A percentile compares a stretch with the other conserved stretches of the same genome.
phyloP scores from a whole-genome alignment of 2,888 invertebrate genomes.

The Stratiomys singularior region DNA sequence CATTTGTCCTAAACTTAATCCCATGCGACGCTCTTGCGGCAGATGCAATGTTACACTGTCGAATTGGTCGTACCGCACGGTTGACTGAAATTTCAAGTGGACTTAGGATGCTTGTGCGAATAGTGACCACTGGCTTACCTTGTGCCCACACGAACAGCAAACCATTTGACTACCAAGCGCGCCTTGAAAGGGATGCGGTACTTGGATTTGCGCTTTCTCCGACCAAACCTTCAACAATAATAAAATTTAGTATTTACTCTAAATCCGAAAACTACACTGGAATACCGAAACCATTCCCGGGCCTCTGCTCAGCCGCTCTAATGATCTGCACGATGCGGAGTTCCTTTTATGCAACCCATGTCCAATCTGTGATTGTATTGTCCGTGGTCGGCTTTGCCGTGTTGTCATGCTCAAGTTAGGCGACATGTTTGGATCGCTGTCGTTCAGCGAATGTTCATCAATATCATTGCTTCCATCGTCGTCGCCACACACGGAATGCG shows the following conservation, averaged over 20 bases:
- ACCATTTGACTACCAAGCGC: constrained; percentile 80
- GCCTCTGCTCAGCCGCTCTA: constrained; percentile 66
- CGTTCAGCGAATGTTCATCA: constrained; percentile 51
- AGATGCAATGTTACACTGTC: constrained; percentile 87
- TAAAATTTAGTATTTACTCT: background rate
- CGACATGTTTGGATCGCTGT: constrained; percentile 56
- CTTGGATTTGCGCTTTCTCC: constrained; percentile 66
- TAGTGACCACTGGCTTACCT: constrained; percentile 64
- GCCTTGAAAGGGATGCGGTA: constrained; percentile 78
- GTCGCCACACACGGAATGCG: constrained; percentile 62
- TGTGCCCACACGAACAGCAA: constrained; percentile 77
- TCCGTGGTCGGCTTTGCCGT: constrained; percentile 60
- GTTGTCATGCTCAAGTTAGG: constrained; percentile 56
- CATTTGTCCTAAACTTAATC: constrained; percentile 75
- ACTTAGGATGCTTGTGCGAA: no score
- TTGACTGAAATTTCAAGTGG: constrained; percentile 69
- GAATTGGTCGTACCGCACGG: constrained; percentile 91
- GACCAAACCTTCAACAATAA: constrained; percentile 60
- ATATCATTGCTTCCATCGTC: constrained; percentile 62
- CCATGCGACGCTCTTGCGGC: constrained; percentile 72
- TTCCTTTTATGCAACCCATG: constrained; percentile 61
- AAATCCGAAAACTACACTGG: background rate
- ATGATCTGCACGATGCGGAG: constrained; percentile 67
- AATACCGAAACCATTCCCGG: constrained; percentile 64
- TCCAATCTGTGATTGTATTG: constrained; percentile 53